Base-by-base conservation (phyloP, 2,113 vertebrate genomes). In the Bujurquina vittata region DNA sequence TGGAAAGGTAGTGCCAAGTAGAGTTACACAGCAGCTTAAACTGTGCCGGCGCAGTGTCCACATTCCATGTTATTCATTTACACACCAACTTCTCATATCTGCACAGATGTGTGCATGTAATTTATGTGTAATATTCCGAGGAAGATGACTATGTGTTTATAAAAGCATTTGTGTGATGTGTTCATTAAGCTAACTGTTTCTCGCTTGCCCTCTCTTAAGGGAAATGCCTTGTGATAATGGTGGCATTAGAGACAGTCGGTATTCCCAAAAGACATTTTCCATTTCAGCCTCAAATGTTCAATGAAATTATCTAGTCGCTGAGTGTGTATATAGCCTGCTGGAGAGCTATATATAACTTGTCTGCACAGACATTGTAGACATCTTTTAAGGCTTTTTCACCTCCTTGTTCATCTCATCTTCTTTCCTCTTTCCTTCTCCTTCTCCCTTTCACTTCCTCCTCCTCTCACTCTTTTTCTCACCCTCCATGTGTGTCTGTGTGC, bases 331-430 rank as follows among this genome's bases (percentile, higher is more conserved):
- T 35, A 31, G 57, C 73, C 82, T 88, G 83, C 86, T 87, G 60
- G 75, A 82, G 83, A 91, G 79, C 86, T 78, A 74, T 85, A 92
- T 93, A 72, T 95, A 90, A 93, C 86, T 75, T 92, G 90, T 91
- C 84, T 89, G 52, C 35, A 57, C 63, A 86, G 87, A 91, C 92
- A 91, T 93, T 89, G 65, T 81, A 86, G 72, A 87, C 77, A 73
- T 90, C 84, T 91, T 89, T 81, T 80, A 40, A 58, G 43, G 57
- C 74, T 85, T 84, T 82, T 75, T 81, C 57, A 61, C 77, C 76
- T 82, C 84, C 80, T 75, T 23, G 56, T 59, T 23, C 54, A 26
- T 75, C 59, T 63, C 7, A 10, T 17, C 60, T 55, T 9, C 79
- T 60, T 62, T 29, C 33, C 55, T 69, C 72, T 55, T 17, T 77